Conservation (phyloP, 2,888 invertebrate genomes). For the Nowickia ferox region DNA sequence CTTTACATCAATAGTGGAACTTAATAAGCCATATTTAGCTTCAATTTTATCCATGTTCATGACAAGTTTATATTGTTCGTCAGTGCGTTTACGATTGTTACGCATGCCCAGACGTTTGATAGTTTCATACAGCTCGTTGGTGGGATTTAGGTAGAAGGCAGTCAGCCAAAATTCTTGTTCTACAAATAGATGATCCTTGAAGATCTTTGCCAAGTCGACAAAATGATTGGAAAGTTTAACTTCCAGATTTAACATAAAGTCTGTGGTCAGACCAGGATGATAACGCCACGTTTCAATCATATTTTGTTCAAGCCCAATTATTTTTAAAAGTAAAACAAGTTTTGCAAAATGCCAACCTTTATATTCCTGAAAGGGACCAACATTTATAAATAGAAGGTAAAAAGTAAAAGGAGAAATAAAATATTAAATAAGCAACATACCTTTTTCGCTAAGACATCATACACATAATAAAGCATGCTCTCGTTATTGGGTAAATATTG, state of each 20-base stretch:
- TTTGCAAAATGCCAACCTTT: slow-evolving; percentile 81
- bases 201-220: slow-evolving; percentile 79
- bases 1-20: slow-evolving; percentile 81
- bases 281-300: slow-evolving; percentile 80
- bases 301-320: slow-evolving; percentile 79
- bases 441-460: slow-evolving; percentile 76
- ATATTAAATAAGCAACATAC: slow-evolving; percentile 70
- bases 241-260: slow-evolving; percentile 79
- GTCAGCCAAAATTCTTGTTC: slow-evolving; percentile 82
- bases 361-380: slow-evolving; percentile 74
- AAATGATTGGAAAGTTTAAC: slow-evolving; percentile 77
- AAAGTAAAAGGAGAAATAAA: not conserved
- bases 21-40: slow-evolving; percentile 79
- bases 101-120: slow-evolving; percentile 79
- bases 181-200: slow-evolving; percentile 78
- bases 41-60: slow-evolving; percentile 56
- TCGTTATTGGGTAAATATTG: slow-evolving; percentile 79
- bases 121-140: slow-evolving; percentile 75
- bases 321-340: slow-evolving; percentile 78
- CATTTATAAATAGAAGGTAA: not conserved
- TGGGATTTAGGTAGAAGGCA: slow-evolving; percentile 80
- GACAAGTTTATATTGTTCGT: slow-evolving; percentile 57
- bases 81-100: slow-evolving; percentile 75
- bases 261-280: slow-evolving; percentile 78
- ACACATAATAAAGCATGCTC: slow-evolving; percentile 77